These are phyloP conservation scores for Collichthys lucidus DNA, from an alignment of 2,113 vertebrate species.

Conservation along the genomic window DNA sequence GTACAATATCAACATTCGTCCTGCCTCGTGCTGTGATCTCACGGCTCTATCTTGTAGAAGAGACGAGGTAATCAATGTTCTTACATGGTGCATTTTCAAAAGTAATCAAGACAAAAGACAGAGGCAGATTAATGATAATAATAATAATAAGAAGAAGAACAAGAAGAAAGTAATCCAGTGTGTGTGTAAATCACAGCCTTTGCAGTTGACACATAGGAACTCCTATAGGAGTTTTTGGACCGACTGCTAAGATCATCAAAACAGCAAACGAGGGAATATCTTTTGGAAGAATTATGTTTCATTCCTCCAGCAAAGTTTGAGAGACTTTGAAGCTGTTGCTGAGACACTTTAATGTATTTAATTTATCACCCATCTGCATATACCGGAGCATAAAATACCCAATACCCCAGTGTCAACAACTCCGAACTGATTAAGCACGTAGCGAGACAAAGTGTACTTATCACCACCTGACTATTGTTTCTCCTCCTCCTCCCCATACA, in stretches of 20 bases:
- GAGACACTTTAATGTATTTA: neutral
- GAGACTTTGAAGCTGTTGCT: neutral
- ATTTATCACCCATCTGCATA: neutral
- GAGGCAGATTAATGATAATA: too few species aligned
- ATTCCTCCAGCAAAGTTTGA: neutral
- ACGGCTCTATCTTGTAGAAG: neutral
- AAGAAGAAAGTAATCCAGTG: neutral
- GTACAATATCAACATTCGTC: neutral
- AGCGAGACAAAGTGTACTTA: slow-evolving; percentile 13
- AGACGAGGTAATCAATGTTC: neutral
- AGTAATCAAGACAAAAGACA: neutral
- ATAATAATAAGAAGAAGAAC: too few species aligned
- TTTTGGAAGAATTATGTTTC: neutral
- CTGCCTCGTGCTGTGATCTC: neutral
- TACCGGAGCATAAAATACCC: neutral
- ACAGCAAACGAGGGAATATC: neutral
- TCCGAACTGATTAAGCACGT: slow-evolving; percentile 31
- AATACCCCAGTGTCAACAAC: slow-evolving; percentile 20
- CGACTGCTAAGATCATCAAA: neutral
- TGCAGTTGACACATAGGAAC: neutral
- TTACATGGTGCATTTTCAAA: neutral
- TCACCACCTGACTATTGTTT: slow-evolving; percentile 11
- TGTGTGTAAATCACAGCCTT: neutral
- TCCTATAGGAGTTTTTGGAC: neutral
- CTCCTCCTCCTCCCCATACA: slow-evolving; percentile 13